These are phyloP conservation scores for Toxotes chatareus DNA, from an alignment of 2,113 vertebrate genomes.

Conservation along the genomic window DNA sequence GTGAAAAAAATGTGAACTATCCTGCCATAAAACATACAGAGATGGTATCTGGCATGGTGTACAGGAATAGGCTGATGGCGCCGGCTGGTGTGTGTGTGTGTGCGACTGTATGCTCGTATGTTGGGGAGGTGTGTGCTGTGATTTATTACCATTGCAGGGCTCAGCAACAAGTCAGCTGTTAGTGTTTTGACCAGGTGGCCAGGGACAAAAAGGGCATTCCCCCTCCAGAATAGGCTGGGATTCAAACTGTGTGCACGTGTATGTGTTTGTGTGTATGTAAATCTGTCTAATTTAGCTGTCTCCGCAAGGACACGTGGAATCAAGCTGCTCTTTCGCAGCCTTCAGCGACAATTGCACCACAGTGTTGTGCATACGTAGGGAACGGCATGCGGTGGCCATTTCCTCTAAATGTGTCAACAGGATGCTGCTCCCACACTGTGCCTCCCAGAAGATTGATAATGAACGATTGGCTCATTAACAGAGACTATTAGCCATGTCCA, in stretches of 20 bases:
- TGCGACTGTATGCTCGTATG: slow-evolving; percentile 22
- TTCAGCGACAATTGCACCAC: slow-evolving; percentile 66
- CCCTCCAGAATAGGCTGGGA: slow-evolving; percentile 68
- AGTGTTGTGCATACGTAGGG: slow-evolving; percentile 55
- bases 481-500: slow-evolving; percentile 88
- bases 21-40: slow-evolving; percentile 61
- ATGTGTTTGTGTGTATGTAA: slow-evolving; percentile 47
- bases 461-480: slow-evolving; percentile 88
- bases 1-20: slow-evolving; percentile 41
- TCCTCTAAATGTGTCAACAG: slow-evolving; percentile 82
- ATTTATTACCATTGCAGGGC: slow-evolving; percentile 79
- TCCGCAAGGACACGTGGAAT: slow-evolving; percentile 71
- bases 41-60: slow-evolving; percentile 46
- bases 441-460: slow-evolving; percentile 86
- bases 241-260: slow-evolving; percentile 50
- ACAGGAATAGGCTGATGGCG: slow-evolving; percentile 36
- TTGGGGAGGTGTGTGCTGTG: slow-evolving; percentile 57
- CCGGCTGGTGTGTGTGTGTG: slow-evolving; percentile 21
- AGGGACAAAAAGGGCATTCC: slow-evolving; percentile 82
- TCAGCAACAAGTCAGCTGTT: slow-evolving; percentile 86
- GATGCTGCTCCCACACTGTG: slow-evolving; percentile 76
- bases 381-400: slow-evolving; percentile 65
- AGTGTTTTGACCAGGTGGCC: slow-evolving; percentile 85
- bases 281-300: slow-evolving; percentile 75
- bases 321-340: slow-evolving; percentile 68